Percentiles rank a stretch among this genome's conserved stretches.
Conservation (phyloP, 2,113 vertebrate species). For the Okapia johnstoni region DNA sequence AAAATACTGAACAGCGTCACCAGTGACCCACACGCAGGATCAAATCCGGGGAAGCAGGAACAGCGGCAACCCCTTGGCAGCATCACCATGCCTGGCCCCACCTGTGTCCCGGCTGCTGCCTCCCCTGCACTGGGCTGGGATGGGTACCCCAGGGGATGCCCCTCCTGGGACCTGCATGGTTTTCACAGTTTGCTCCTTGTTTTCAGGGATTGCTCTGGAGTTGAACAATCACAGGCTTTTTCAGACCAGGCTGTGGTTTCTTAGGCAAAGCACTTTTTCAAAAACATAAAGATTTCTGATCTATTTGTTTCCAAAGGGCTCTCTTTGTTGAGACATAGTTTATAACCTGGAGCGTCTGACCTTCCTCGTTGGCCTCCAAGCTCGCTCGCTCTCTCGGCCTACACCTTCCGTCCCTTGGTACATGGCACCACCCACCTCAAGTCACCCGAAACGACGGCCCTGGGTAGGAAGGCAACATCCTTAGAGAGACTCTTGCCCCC, state of each 20-base stretch:
- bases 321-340: background rate
- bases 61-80: fast-evolving
- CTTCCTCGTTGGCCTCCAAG: fast-evolving
- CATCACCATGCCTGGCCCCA: fast-evolving
- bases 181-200: background rate
- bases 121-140: fast-evolving
- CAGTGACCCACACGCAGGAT: fast-evolving
- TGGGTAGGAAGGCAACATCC: background rate
- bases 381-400: background rate
- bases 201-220: background rate
- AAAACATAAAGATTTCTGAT: background rate
- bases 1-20: fast-evolving
- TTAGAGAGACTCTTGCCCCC: background rate
- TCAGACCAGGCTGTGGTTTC: background rate
- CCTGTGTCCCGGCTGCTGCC: fast-evolving
- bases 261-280: background rate
- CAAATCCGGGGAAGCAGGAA: fast-evolving
- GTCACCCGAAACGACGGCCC: fast-evolving
- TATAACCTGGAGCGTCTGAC: background rate
- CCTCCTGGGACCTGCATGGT: background rate
- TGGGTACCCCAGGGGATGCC: fast-evolving
- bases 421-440: background rate
- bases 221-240: background rate
- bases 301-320: background rate
- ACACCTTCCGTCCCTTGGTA: fast-evolving